A percentile compares a stretch with the other conserved stretches of the same genome.
phyloP scores from a whole-genome alignment of 2,113 vertebrate species.

The Protomyctophum bolini region DNA sequence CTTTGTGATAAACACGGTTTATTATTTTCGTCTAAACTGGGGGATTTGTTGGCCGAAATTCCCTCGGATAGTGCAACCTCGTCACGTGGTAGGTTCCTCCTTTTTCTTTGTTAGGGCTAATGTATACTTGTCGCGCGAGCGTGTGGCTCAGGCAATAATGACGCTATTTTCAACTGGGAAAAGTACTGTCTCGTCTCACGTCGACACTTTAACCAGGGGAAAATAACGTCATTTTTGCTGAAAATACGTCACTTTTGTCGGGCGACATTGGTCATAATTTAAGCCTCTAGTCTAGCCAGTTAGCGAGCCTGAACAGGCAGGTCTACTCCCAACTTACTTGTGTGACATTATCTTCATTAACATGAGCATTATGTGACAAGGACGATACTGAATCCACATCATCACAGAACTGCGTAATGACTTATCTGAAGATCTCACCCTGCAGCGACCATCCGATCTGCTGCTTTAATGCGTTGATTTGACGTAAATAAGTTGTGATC shows the following conservation, averaged over 20 bases:
- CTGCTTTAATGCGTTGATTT: slow-evolving; percentile 26
- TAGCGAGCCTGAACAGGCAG: slow-evolving; percentile 53
- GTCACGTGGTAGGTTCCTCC: slow-evolving; percentile 96
- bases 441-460: slow-evolving; percentile 45
- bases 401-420: slow-evolving; percentile 33
- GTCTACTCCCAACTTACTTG: slow-evolving; percentile 68
- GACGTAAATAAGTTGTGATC: slow-evolving; percentile 45
- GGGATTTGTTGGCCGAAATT: slow-evolving; percentile 87
- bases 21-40: slow-evolving; percentile 77
- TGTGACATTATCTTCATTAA: slow-evolving; percentile 40
- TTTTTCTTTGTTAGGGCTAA: slow-evolving; percentile 87
- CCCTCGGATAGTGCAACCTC: slow-evolving; percentile 90
- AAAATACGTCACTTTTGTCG: too few relatives aligned
- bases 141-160: not conserved
- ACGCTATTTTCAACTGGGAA: not conserved
- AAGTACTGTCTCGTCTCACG: too few relatives aligned
- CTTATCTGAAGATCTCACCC: slow-evolving; percentile 42
- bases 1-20: slow-evolving; percentile 36
- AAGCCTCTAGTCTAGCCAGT: slow-evolving; percentile 61
- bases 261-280: too few relatives aligned
- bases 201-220: too few relatives aligned
- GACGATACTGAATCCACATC: too few relatives aligned
- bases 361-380: not conserved
- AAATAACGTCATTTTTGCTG: too few relatives aligned
- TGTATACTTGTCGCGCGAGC: too few relatives aligned